Conservation (phyloP, 2,797 vertebrate genomes). For the Enoplosus armatus region DNA sequence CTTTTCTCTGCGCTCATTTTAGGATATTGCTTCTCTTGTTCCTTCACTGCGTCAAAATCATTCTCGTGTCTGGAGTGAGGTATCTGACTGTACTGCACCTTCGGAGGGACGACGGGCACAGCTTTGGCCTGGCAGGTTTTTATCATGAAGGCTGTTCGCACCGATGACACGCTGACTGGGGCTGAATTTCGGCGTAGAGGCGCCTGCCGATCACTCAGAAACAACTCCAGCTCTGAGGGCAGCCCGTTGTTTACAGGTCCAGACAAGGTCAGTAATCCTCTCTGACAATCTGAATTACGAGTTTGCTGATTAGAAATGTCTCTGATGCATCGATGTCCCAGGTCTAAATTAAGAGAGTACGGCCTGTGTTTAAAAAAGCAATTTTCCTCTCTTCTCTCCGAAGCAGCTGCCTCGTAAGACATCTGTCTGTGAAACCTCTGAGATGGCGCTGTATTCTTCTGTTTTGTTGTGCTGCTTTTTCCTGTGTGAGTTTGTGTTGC, state of each 20-base stretch:
- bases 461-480: conserved; percentile 71
- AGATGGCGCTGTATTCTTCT: conserved; percentile 73
- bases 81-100: conserved; percentile 96
- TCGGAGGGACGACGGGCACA: conserved; percentile 94
- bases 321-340: conserved; percentile 82
- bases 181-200: conserved; percentile 94
- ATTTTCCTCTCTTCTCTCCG: conserved; percentile 78
- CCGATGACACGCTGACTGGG: conserved; percentile 94
- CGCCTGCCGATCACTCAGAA: conserved; percentile 82
- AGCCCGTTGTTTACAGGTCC: conserved; percentile 65
- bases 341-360: conserved; percentile 93
- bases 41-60: conserved; percentile 72
- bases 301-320: conserved; percentile 86
- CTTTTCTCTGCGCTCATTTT: conserved; percentile 75
- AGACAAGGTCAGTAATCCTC: conserved; percentile 57
- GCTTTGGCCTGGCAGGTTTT: conserved; percentile 97
- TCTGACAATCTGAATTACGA: conserved; percentile 66
- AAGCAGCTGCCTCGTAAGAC: conserved; percentile 77
- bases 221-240: conserved; percentile 83
- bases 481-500: conserved; percentile 60
- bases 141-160: conserved; percentile 97
- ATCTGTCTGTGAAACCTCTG: conserved; percentile 81
- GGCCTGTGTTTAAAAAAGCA: conserved; percentile 84
- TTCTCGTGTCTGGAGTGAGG: conserved; percentile 89
- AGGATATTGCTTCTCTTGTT: conserved; percentile 76